Evolutionary conservation across 2,797 vertebrate genomes (phyloP).

Genomic region (Centroberyx gerrardi): DNA sequence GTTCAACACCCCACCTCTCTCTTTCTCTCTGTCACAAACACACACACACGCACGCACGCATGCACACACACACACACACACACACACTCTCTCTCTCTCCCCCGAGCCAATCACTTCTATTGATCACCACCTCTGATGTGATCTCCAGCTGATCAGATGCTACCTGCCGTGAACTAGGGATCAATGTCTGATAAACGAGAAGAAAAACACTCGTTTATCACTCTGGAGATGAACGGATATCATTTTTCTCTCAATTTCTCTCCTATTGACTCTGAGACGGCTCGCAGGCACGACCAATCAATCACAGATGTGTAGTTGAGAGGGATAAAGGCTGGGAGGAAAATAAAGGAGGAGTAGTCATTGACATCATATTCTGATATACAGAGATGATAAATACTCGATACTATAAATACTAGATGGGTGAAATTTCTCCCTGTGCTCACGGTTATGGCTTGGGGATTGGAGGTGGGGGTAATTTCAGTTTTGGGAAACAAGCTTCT

Average conservation of each 20-base stretch:
- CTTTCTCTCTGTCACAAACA: conserved; percentile 10
- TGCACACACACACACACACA: conserved; percentile 21
- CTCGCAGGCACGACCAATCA: conserved; percentile 75
- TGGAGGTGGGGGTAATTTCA: background rate
- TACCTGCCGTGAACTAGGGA: conserved; percentile 80
- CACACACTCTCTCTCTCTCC: conserved; percentile 26
- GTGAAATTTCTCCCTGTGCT: background rate
- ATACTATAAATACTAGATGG: conserved; percentile 9
- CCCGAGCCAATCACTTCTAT: conserved; percentile 80
- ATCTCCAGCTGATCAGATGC: conserved; percentile 85
- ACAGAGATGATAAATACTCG: conserved; percentile 55
- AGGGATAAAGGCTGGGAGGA: conserved; percentile 58
- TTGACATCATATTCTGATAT: conserved; percentile 68
- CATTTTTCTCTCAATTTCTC: conserved; percentile 85
- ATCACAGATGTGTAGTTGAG: conserved; percentile 79
- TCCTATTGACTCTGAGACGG: conserved; percentile 77
- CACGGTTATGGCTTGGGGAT: background rate
- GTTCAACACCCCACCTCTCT: conserved; percentile 40
- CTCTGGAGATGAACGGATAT: conserved; percentile 83
- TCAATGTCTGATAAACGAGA: conserved; percentile 85
- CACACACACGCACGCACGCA: conserved; percentile 35
- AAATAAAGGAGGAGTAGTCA: conserved; percentile 69
- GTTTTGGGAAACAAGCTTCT: background rate
- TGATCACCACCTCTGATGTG: conserved; percentile 82
- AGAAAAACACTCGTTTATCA: conserved; percentile 87